These are phyloP conservation scores for Cydia fagiglandana DNA, from an alignment of 1,140 invertebrate genomes.

Conservation along the genomic window DNA sequence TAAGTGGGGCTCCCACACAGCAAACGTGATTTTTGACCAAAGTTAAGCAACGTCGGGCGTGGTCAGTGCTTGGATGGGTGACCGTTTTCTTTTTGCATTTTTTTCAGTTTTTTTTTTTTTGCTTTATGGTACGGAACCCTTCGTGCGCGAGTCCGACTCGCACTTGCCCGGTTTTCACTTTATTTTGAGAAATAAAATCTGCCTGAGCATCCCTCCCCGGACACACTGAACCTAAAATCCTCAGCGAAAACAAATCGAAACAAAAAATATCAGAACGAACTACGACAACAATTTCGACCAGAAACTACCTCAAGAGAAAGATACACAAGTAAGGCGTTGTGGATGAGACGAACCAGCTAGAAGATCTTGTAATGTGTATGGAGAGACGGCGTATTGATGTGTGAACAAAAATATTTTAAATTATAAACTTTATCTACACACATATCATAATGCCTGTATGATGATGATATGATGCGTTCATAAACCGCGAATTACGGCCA, in stretches of 20 bases:
- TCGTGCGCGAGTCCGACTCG: too few species aligned
- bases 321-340: constrained; percentile 78
- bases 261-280: constrained; percentile 42
- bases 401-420: constrained; percentile 12
- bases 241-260: constrained; percentile 40
- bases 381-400: constrained; percentile 34
- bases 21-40: too few species aligned
- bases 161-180: too few species aligned
- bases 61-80: too few species aligned
- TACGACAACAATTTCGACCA: constrained; percentile 65
- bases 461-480: too few species aligned
- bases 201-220: constrained; percentile 9
- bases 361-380: constrained; percentile 61
- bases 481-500: too few species aligned
- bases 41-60: too few species aligned
- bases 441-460: too few species aligned
- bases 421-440: neutral
- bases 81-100: too few species aligned
- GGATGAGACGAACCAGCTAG: constrained; percentile 68
- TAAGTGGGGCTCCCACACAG: too few species aligned
- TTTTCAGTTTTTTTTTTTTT: too few species aligned
- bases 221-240: constrained; percentile 41
- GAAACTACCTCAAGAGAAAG: constrained; percentile 75
- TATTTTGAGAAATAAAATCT: neutral
- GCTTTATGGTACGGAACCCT: too few species aligned